Percentiles rank a stretch among this genome's conserved stretches.
These are phyloP conservation scores for Dynastes tityus DNA, from an alignment of 2,888 invertebrate genomes.

Conservation along the genomic window DNA sequence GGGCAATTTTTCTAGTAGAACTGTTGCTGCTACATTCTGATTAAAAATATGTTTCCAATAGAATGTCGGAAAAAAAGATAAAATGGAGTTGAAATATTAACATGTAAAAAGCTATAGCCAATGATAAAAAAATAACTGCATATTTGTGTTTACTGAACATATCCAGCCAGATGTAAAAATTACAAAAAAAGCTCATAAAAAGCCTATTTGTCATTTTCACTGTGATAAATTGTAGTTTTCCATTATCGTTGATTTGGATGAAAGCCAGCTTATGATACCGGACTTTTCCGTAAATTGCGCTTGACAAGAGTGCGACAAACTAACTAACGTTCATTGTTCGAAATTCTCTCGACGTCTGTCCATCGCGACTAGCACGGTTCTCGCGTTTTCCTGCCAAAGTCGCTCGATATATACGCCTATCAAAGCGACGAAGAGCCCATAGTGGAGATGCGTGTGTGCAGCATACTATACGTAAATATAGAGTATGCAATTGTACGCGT, in stretches of 20 bases:
- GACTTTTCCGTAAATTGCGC: conserved; percentile 27
- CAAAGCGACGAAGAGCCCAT: background rate
- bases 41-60: too few species aligned
- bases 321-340: conserved; percentile 11
- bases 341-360: conserved; percentile 31
- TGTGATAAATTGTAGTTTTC: conserved; percentile 26
- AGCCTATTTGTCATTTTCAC: background rate
- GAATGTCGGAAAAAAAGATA: too few species aligned
- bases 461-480: conserved; percentile 7
- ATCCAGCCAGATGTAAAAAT: background rate
- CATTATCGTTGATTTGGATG: conserved; percentile 21
- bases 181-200: too few species aligned
- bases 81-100: too few species aligned
- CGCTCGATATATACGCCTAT: background rate
- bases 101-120: too few species aligned
- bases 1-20: too few species aligned
- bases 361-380: background rate
- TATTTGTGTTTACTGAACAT: background rate
- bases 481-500: background rate
- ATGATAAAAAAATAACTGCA: too few species aligned
- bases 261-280: conserved; percentile 6
- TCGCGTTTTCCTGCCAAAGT: conserved; percentile 19
- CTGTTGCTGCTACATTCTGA: too few species aligned
- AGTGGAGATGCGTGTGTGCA: conserved; percentile 1
- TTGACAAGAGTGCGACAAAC: conserved; percentile 26